These are phyloP conservation scores for Atlantisia rogersi DNA, from an alignment of 2,113 vertebrate species.

Conservation along the genomic window DNA sequence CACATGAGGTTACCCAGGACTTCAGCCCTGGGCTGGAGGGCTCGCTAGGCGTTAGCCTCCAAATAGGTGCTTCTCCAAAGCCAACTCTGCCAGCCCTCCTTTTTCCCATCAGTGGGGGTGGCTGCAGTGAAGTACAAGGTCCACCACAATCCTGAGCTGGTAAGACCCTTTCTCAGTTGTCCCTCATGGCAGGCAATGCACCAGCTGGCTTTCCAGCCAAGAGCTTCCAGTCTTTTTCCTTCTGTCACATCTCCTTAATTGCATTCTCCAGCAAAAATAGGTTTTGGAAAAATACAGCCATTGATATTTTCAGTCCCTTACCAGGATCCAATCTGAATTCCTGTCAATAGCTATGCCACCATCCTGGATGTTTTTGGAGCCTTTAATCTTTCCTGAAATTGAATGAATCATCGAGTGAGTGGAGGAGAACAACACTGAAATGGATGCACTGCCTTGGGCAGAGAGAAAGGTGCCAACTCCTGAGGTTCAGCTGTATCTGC, in stretches of 20 bases:
- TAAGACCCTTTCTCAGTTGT: not conserved
- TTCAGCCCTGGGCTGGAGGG: not conserved
- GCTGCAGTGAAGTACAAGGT: not conserved
- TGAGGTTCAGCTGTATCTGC: not conserved
- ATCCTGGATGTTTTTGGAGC: not conserved
- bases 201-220: not conserved
- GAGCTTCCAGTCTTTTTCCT: not conserved
- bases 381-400: slow-evolving; percentile 7
- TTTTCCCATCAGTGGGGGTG: not conserved
- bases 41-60: not conserved
- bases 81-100: not conserved
- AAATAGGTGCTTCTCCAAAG: not conserved
- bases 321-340: slow-evolving; percentile 6
- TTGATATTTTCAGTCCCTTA: not conserved
- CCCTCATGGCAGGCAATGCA: not conserved
- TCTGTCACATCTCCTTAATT: not conserved
- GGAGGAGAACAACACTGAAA: not conserved
- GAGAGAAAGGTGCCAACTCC: not conserved
- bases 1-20: not conserved
- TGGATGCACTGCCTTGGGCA: not conserved
- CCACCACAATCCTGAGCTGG: not conserved
- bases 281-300: not conserved
- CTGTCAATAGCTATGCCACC: slow-evolving; percentile 19
- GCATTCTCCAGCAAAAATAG: not conserved
- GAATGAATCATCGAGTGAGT: not conserved